Evolutionary conservation across 2,113 vertebrate species (phyloP).

Genomic region (Istiophorus platypterus): DNA sequence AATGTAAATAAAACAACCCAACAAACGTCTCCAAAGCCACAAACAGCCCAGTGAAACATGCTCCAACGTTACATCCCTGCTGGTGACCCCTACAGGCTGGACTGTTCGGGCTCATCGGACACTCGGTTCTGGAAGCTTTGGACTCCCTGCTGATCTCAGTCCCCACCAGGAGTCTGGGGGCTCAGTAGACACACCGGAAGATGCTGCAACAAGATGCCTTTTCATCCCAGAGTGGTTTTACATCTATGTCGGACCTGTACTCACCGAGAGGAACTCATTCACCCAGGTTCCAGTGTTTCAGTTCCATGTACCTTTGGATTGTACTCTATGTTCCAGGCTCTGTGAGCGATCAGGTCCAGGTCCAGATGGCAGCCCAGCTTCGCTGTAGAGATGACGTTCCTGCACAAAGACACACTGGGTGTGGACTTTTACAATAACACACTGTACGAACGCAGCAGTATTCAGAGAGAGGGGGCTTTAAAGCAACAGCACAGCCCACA

Average conservation of each 20-base stretch:
- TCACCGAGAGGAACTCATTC: background rate
- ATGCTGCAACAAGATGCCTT: background rate
- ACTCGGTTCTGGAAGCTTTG: too few species aligned
- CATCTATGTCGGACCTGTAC: too few species aligned
- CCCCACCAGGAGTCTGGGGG: too few species aligned
- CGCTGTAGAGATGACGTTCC: slow-evolving; percentile 92
- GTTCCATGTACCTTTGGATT: slow-evolving; percentile 86
- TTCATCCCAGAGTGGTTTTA: too few species aligned
- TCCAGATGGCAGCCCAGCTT: slow-evolving; percentile 91
- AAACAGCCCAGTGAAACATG: too few species aligned
- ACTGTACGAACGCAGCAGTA: background rate
- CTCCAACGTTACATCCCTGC: too few species aligned
- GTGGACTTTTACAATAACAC: background rate
- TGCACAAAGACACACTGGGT: slow-evolving; percentile 60
- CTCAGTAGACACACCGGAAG: too few species aligned
- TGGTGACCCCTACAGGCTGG: too few species aligned
- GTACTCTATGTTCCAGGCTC: slow-evolving; percentile 92
- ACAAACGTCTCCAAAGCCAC: too few species aligned
- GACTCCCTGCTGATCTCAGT: too few species aligned
- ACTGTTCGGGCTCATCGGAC: too few species aligned
- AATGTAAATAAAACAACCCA: too few species aligned
- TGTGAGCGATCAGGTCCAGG: slow-evolving; percentile 89
- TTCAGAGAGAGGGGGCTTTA: background rate
- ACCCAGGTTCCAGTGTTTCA: background rate
- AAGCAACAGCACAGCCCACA: background rate